Evolutionary conservation across 1,140 invertebrate species (phyloP), one percentile per base, ranked within the genome.

Genomic region (Cydia amplana): DNA sequence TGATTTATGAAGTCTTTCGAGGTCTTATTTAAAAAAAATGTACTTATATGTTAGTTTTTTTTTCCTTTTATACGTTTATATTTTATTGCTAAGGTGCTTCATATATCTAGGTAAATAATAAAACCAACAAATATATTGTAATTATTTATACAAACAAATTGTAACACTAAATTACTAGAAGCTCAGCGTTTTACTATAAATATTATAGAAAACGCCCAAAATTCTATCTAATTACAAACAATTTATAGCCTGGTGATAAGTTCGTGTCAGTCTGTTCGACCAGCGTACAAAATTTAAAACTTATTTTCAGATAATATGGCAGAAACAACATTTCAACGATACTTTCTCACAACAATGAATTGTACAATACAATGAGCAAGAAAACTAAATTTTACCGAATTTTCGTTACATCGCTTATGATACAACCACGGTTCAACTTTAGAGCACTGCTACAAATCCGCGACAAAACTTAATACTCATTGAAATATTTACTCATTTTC

Each of bases 151-250:
- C 18, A 70, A 70, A 70, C 65, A 43, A 46, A 70, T 36, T 32
- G n/a, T 70, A 70, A 70, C 14, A 70, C 65, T 70, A 36, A 70
- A 36, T n/a, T 20, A 40, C 32, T 43, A 70, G 65, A 70, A 36
- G 28, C 12, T n/a, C 64, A 43, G 18, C 76, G 65, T 75, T 81
- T 85, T 86, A 84, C 84, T 87, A 88, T 88, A 89, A 88, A 89
- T 88, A 87, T 89, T 89, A 88, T 87, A 89, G 85, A 85, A 89
- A 86, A 80, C 46, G 76, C 72, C 64, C 7, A 16, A 18, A 70
- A 70, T 43, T 43, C 18, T 36, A 67, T 36, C 64, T 67, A 70
- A 40, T 40, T 40, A 70, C 9, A 23, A 60, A 60, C 20, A 70
- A 32, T 70, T 28, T 36, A 43, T 36, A 70, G 65, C 25, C 65